These are phyloP conservation scores for Protobothrops flavoviridis DNA, from an alignment of 2,113 vertebrate species.

Conservation along the genomic window DNA sequence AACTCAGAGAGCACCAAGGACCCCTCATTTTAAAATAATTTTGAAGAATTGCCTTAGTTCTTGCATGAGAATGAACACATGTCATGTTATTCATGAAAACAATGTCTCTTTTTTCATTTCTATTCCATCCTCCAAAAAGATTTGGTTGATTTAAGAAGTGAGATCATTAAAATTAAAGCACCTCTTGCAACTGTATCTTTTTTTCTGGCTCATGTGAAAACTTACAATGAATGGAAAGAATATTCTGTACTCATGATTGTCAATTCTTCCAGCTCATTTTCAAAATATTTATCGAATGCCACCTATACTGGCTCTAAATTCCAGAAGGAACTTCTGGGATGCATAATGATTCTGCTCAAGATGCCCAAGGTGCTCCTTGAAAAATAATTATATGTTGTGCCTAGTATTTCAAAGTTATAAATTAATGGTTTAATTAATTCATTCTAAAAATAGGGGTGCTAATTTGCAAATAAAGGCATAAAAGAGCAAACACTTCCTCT, in stretches of 20 bases:
- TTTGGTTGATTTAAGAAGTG: background rate
- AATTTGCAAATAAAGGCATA: background rate
- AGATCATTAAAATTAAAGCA: background rate
- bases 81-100: background rate
- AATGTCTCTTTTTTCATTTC: background rate
- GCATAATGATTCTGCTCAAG: background rate
- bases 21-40: background rate
- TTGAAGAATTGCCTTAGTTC: background rate
- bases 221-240: background rate
- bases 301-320: background rate
- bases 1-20: too few species aligned
- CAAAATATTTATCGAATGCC: background rate
- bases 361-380: background rate
- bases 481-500: conserved; percentile 17
- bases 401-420: background rate
- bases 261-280: background rate
- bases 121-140: background rate
- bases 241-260: background rate
- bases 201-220: background rate
- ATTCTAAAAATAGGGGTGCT: background rate
- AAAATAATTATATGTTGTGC: background rate
- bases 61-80: background rate
- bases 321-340: background rate
- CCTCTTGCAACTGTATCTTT: background rate
- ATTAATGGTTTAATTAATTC: background rate